Evolutionary conservation across 2,888 invertebrate genomes (phyloP), one percentile per base, ranked within the genome.

Genomic region (Euproctis similis): DNA sequence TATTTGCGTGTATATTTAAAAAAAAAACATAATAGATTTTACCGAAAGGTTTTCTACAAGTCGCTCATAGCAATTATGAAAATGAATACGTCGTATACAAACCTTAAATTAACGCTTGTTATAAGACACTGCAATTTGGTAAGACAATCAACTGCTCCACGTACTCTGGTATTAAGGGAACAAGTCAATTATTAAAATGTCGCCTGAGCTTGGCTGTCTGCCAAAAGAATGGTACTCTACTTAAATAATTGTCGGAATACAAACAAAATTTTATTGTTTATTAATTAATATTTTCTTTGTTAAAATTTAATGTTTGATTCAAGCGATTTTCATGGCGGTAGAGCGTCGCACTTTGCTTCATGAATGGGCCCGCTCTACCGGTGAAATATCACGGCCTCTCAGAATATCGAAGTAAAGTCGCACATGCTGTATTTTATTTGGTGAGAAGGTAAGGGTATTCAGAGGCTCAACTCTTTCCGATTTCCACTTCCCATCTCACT

Each of bases 281-380:
- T 77, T 77, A 77, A 75, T 78, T 75, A 71, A 72, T 67, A 67
- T 73, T 69, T 74, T 69, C 55, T 62, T 54, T 57, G 67, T 68
- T 64, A 66, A 68, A 59, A 71, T 61, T 56, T 57, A 54, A 60
- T 58, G 61, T 26, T 11, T 28, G 14, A n/a, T n/a, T n/a, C n/a
- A n/a, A n/a, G n/a, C n/a, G n/a, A n/a, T n/a, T n/a, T n/a, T n/a
- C n/a, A n/a, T n/a, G n/a, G n/a, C n/a, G n/a, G n/a, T n/a, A n/a
- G n/a, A n/a, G n/a, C n/a, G n/a, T n/a, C n/a, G n/a, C n/a, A n/a
- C n/a, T n/a, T n/a, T n/a, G n/a, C n/a, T n/a, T n/a, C n/a, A n/a
- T n/a, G n/a, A n/a, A n/a, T n/a, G n/a, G n/a, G n/a, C n/a, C n/a
- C n/a, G n/a, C n/a, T n/a, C n/a, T n/a, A n/a, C n/a, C n/a, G n/a